Conservation (phyloP, 1,140 invertebrate genomes). For the Eulimnadia texana region DNA sequence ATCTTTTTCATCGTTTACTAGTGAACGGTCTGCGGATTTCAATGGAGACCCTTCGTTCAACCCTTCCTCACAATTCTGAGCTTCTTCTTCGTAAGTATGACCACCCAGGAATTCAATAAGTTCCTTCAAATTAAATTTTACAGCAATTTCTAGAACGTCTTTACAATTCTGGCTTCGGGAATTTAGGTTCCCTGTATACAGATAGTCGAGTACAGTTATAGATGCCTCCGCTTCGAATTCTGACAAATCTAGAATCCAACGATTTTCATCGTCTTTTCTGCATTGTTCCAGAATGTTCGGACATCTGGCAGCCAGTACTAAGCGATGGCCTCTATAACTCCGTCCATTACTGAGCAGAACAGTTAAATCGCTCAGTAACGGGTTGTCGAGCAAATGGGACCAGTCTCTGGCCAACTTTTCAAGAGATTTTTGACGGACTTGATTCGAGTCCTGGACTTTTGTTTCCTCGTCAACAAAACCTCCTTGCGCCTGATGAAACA, state of each 20-base stretch:
- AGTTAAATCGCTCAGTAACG: constrained; percentile 30
- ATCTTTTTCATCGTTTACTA: no score
- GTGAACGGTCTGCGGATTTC: no score
- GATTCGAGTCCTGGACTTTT: not conserved
- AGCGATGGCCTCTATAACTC: constrained; percentile 30
- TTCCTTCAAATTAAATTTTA: not conserved
- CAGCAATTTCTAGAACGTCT: not conserved
- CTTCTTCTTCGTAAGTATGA: not conserved
- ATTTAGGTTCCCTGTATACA: constrained; percentile 4
- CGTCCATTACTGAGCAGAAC: constrained; percentile 27
- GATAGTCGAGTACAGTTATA: constrained; percentile 22
- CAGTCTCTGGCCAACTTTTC: constrained; percentile 23
- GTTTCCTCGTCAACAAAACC: constrained; percentile 1
- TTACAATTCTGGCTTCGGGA: not conserved
- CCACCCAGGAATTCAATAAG: not conserved
- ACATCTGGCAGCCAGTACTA: constrained; percentile 31
- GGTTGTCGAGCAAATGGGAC: constrained; percentile 28
- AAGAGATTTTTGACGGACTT: not conserved
- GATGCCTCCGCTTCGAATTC: constrained; percentile 23
- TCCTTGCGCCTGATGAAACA: not conserved
- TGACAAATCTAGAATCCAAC: not conserved
- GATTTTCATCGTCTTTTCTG: constrained; percentile 14
- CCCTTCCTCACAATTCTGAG: not conserved
- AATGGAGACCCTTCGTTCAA: no score
- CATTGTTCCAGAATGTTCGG: constrained; percentile 29